These are phyloP conservation scores for Canis aureus DNA, from an alignment of 2,113 vertebrate species.

Conservation along the genomic window DNA sequence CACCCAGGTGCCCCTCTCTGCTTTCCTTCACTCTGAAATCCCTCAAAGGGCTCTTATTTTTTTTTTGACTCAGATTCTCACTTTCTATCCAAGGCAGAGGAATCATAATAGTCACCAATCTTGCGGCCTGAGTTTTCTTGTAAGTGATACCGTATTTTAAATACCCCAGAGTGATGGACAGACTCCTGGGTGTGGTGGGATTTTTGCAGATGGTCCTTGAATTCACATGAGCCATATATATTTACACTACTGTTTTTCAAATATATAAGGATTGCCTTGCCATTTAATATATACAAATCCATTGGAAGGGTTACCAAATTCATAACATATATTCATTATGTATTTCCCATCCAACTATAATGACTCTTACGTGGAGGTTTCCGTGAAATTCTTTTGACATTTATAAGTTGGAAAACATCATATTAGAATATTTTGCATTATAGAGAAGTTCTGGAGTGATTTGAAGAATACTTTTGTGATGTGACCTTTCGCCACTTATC, in stretches of 20 bases:
- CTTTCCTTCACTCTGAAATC: not conserved
- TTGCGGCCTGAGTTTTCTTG: not conserved
- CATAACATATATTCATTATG: not conserved
- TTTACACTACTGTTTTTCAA: constrained; percentile 5
- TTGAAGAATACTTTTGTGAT: constrained; percentile 17
- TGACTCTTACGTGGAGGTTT: not conserved
- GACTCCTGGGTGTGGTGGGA: not conserved
- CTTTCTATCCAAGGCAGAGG: not conserved
- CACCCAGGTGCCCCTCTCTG: not conserved
- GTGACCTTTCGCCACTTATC: not conserved
- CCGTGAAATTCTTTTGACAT: not conserved
- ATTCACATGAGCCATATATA: not conserved
- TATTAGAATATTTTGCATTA: not conserved
- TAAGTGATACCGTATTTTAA: not conserved
- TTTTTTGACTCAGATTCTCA: not conserved
- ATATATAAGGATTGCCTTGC: not conserved
- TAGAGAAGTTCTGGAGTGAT: not conserved
- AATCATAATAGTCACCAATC: not conserved
- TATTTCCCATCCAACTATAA: not conserved
- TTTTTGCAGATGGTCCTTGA: not conserved
- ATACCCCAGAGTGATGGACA: not conserved
- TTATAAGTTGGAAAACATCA: not conserved
- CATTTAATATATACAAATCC: not conserved
- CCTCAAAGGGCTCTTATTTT: not conserved
- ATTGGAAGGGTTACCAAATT: not conserved